phyloP scores from a whole-genome alignment of 1,140 invertebrate genomes.

The Zophobas atratus region DNA sequence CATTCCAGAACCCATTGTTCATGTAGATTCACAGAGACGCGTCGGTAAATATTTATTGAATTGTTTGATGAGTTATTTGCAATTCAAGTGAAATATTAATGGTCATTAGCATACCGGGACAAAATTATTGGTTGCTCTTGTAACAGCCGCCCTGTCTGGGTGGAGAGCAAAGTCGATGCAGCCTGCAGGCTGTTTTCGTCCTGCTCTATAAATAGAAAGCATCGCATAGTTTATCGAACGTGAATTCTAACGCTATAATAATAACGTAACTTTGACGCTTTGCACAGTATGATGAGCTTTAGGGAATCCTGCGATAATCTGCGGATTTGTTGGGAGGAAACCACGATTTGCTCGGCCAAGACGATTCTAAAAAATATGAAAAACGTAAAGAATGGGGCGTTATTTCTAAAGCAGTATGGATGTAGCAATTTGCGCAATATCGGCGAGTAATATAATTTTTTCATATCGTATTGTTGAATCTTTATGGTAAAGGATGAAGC shows the following conservation, averaged over 20 bases:
- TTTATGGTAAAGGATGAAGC: too few species aligned
- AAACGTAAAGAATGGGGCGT: neutral
- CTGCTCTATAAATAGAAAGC: constrained; percentile 30
- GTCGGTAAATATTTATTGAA: constrained; percentile 12
- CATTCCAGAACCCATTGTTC: too few species aligned
- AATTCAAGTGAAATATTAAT: constrained; percentile 34
- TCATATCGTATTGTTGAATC: too few species aligned
- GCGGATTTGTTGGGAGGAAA: neutral
- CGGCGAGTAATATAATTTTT: too few species aligned
- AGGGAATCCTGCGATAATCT: constrained; percentile 6
- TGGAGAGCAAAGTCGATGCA: constrained; percentile 17
- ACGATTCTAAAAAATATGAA: neutral
- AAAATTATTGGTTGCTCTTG: constrained; percentile 8
- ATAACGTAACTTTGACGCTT: constrained; percentile 19
- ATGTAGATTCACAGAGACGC: neutral
- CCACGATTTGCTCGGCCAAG: neutral
- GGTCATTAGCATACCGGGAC: constrained; percentile 33
- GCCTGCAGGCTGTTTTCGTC: constrained; percentile 20
- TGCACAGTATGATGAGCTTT: constrained; percentile 10
- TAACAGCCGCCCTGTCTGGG: neutral
- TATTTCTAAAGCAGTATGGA: too few species aligned
- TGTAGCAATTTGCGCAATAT: too few species aligned
- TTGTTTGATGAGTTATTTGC: constrained; percentile 17
- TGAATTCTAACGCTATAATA: constrained; percentile 10
- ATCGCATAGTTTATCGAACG: constrained; percentile 34